Evolutionary conservation across 2,888 invertebrate genomes (phyloP), one percentile per base, ranked within the genome.

Genomic region (Plagiodera versicolora): DNA sequence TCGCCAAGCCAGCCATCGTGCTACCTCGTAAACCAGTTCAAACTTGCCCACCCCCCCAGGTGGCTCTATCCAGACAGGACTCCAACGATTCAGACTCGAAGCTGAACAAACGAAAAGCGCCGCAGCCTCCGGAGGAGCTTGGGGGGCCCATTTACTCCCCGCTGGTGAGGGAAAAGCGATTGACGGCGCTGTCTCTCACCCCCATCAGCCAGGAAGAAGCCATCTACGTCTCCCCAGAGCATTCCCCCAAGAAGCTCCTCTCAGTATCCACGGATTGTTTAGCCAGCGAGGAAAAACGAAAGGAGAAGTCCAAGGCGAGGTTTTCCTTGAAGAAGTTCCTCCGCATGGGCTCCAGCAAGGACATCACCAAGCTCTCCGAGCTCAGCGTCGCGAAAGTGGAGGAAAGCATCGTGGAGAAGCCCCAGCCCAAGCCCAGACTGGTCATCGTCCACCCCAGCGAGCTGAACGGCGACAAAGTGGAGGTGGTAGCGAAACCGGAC

Each of bases 361-460:
- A 90, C 70, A 81, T 88, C 28, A 85, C 86, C 59, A 88, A 88
- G 73, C 76, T 81, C 63, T 79, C 80, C 46, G 82, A 85, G 0
- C 79, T 80, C 56, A 77, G 58, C 8, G 35, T 20, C 2, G 80
- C 48, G 11, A 66, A 61, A 46, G 32, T 46, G 14, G 68, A 69
- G 9, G 69, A 70, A 1, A n/a, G n/a, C n/a, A 8, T 11, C 1
- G 16, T 24, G 14, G 66, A 65, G 6, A 55, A 61, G 4, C 72
- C 71, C 0, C 67, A 69, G 54, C 71, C 74, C 6, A 75, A 70
- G 62, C 74, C 74, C 6, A 54, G 72, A n/a, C 82, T 93, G 19
- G 92, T 94, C 62, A 94, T 94, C 69, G 92, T 94, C 64, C 94
- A 94, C 83, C 94, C 94, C 11, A 83, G 92, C 70, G 94, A 94